Evolutionary conservation across 1,140 invertebrate species (phyloP).

Genomic region (Panagrolaimus sp.): DNA sequence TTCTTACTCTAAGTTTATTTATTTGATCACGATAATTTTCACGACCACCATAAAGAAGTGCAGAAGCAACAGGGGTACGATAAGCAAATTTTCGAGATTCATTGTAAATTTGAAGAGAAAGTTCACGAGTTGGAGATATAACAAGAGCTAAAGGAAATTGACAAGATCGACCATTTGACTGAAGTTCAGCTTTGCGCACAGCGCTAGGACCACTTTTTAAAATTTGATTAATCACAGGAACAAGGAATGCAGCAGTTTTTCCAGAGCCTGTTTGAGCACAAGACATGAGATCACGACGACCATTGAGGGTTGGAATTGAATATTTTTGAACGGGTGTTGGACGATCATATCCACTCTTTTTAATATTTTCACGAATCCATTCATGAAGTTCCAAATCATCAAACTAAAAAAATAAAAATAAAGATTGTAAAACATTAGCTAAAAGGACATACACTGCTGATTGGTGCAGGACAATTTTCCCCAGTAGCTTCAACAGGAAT

Average conservation of each 20-base stretch:
- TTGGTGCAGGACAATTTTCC: constrained; percentile 78
- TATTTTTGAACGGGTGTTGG: constrained; percentile 69
- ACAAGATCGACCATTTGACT: constrained; percentile 68
- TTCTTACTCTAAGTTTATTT: constrained; percentile 55
- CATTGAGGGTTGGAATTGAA: constrained; percentile 85
- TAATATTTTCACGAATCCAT: constrained; percentile 59
- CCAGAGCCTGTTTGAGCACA: constrained; percentile 76
- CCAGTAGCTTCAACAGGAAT: constrained; percentile 98
- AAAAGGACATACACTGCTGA: constrained; percentile 61
- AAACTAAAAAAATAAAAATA: constrained; percentile 33
- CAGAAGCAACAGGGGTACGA: constrained; percentile 79
- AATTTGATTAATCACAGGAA: constrained; percentile 91
- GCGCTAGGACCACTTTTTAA: constrained; percentile 65
- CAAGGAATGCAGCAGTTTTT: constrained; percentile 91
- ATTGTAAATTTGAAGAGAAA: constrained; percentile 93
- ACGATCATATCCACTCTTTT: constrained; percentile 54
- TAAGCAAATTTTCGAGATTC: constrained; percentile 94
- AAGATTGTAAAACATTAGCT: no score
- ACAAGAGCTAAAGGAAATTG: constrained; percentile 87
- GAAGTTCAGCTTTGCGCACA: constrained; percentile 18
- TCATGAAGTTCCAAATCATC: constrained; percentile 51
- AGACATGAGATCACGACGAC: constrained; percentile 82
- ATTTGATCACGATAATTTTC: constrained; percentile 59
- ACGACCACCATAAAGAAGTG: constrained; percentile 71
- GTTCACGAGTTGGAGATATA: constrained; percentile 87